These are phyloP conservation scores for Adelphocoris suturalis DNA, from an alignment of 2,888 invertebrate species.

Conservation along the genomic window DNA sequence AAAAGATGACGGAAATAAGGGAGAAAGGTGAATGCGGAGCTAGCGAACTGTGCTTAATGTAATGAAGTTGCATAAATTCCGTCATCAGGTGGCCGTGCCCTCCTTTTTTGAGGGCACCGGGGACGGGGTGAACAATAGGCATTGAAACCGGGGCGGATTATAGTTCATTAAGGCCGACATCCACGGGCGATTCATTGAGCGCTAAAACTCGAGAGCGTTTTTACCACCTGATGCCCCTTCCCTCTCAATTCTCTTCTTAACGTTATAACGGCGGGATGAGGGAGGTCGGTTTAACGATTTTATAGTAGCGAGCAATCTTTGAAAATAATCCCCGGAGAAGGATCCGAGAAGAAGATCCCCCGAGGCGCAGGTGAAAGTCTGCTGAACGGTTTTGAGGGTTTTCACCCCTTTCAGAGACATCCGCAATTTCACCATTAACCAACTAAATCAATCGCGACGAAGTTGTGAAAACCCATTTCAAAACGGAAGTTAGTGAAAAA, in stretches of 20 bases:
- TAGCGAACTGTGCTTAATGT: constrained; percentile 72
- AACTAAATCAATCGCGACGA: too few species aligned
- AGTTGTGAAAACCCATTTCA: too few species aligned
- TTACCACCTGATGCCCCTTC: constrained; percentile 63
- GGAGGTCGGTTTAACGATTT: constrained; percentile 59
- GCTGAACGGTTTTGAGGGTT: too few species aligned
- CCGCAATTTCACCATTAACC: too few species aligned
- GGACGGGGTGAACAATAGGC: constrained; percentile 58
- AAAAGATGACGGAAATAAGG: not conserved
- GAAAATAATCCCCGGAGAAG: not conserved
- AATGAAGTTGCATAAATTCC: constrained; percentile 73
- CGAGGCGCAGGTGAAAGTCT: too few species aligned
- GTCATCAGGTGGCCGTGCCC: constrained; percentile 68
- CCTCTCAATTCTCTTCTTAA: constrained; percentile 10
- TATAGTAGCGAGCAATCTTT: constrained; percentile 47
- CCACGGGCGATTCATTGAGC: constrained; percentile 59
- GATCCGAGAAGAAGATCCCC: too few species aligned
- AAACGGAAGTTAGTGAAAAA: too few species aligned
- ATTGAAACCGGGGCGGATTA: constrained; percentile 34
- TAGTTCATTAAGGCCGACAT: constrained; percentile 67
- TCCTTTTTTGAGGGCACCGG: constrained; percentile 19
- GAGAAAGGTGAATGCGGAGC: constrained; percentile 55
- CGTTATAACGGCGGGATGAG: not conserved
- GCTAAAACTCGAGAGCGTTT: constrained; percentile 63
- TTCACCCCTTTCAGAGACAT: too few species aligned